Base-by-base conservation (phyloP, 2,888 invertebrate species). In the Augiades crinisus region DNA sequence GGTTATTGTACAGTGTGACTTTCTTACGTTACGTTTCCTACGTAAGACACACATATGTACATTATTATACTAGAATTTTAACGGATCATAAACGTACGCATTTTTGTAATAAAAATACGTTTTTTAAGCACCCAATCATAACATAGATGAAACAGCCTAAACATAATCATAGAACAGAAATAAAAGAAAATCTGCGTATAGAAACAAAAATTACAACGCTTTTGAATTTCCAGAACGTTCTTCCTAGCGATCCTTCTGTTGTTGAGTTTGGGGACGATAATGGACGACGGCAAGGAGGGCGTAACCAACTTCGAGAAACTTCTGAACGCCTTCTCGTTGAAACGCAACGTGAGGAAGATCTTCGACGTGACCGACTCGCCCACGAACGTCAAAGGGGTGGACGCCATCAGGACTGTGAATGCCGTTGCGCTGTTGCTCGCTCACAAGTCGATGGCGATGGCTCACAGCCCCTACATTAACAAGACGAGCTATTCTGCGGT, bases 361-460 rank as follows among this genome's bases (percentile, higher is more conserved):
- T 78, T 90, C 56, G 84, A 89, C 47, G 61, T 83, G 19, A 76
- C 84, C 1, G 81, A 85, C 51, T 67, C 78, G 0, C 68, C 75
- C 1, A 76, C 81, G 1, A 81, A 84, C 51, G 79, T 91, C 27
- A 81, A 82, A 54, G 90, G 90, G 0, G 66, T 92, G 0, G 90
- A 92, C 60, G 91, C 92, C 1, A 83, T 90, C 38, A 75, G 92
- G 59, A 88, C 88, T 2, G 63, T 92, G 19, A 91, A 91, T 57
- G 92, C 92, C 0, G 60, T 92, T 0, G 91, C 88, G 1, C 66
- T 92, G 49, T 66, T 92, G 2, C 62, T 92, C 40, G 90, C 91
- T 0, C 92, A 92, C 59, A 92, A 92, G 70, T 88, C 90, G 0
- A 90, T 92, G 85, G 91, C 92, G 0, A 81, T 92, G 75, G 86